Evolutionary conservation across 2,888 invertebrate genomes (phyloP).

Genomic region (Anoplius nigerrimus): DNA sequence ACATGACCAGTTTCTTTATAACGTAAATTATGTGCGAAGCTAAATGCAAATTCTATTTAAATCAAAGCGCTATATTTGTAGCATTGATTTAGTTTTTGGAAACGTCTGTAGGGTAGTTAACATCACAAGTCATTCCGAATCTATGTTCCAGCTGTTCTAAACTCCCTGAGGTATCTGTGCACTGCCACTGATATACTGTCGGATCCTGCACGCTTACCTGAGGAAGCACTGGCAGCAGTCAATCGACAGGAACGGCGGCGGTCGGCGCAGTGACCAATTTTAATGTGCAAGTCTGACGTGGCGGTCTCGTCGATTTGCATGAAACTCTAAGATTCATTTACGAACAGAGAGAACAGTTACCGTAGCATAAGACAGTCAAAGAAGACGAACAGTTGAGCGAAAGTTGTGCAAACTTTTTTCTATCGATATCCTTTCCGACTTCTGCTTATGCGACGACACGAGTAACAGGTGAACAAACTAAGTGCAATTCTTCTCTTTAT

Average conservation of each 20-base stretch:
- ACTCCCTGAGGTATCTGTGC: conserved; percentile 92
- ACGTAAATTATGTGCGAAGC: too few species aligned
- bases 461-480: conserved; percentile 19
- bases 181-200: conserved; percentile 95
- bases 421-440: too few species aligned
- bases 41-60: too few species aligned
- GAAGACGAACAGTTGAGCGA: conserved; percentile 14
- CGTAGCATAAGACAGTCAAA: conserved; percentile 48
- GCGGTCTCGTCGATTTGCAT: conserved; percentile 35
- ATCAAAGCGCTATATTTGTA: too few species aligned
- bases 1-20: too few species aligned
- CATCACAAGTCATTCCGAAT: too few species aligned
- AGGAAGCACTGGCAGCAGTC: conserved; percentile 90
- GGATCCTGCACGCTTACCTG: conserved; percentile 90
- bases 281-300: conserved; percentile 32
- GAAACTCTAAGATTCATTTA: conserved; percentile 33
- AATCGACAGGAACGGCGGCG: conserved; percentile 66
- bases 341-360: conserved; percentile 50
- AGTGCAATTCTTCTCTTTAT: conserved; percentile 44
- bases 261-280: conserved; percentile 62
- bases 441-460: conserved; percentile 2
- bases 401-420: too few species aligned
- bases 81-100: too few species aligned
- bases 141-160: conserved; percentile 87
- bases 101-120: too few species aligned